Base-by-base conservation (phyloP, 2,113 vertebrate species). In the Protobothrops flavoviridis region DNA sequence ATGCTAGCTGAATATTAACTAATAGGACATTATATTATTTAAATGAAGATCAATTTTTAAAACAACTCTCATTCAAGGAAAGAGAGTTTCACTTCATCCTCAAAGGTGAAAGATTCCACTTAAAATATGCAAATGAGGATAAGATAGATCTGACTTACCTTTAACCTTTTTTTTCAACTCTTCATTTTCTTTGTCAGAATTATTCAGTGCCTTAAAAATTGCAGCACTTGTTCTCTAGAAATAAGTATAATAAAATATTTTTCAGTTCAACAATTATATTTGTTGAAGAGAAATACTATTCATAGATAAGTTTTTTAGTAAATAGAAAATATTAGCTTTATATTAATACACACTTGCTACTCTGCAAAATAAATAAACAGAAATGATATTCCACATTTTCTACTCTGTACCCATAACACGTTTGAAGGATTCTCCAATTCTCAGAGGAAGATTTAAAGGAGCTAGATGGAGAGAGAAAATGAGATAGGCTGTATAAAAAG, bases 111-210 rank as follows among this genome's bases (percentile, higher is more conserved):
- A 64, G 61, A 5, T 69, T 33, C 29, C 64, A n/a, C 12, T 69
- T 69, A 69, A 69, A 69, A 69, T 69, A 69, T n/a, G 29, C 29
- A 69, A 69, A 69, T 69, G 11, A 8, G 9, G 24, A n/a, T n/a
- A 74, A 33, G 4, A 74, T 33, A 15, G 13, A 13, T 1, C 12
- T 74, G 13, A 33, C 13, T 98, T 97, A 99, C 99, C 98, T 98
- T 99, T 99, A 50, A 99, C 96, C 94, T 98, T 95, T 93, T 97
- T 98, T 97, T 98, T 99, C 87, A 98, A 96, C 95, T 98, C 97
- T 91, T 97, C 98, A 94, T 97, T 96, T 96, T 95, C 96, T 96
- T 98, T 98, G 93, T 97, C 98, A 74, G 98, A 98, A 94, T 97
- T 97, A 96, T 98, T 98, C 94, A 99, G 94, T 0, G 97, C 97